Evolutionary conservation across 2,113 vertebrate species (phyloP), one percentile per base, ranked within the genome.

Genomic region (Carassius carassius): DNA sequence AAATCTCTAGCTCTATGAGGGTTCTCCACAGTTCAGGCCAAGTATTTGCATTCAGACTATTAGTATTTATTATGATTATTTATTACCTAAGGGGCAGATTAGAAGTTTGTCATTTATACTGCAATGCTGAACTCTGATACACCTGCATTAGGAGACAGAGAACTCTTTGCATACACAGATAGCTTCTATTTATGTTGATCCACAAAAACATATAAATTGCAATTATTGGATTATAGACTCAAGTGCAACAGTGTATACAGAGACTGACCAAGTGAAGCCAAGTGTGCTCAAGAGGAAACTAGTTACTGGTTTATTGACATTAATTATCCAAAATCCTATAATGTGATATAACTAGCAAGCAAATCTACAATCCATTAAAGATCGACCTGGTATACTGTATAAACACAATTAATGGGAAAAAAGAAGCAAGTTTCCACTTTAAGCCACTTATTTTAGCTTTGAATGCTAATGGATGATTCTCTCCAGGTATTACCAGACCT

Each of bases 291-390:
- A 32, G 75, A 78, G 47, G 16, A 58, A 17, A 10, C 44, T 23
- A 14, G 4, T 70, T 80, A 62, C 35, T 65, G n/a, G 54, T 41
- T 78, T 70, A 70, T 49, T 56, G 47, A 29, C 19, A 69, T 81
- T 37, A 25, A 69, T 81, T 81, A 44, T 67, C 25, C 17, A 70
- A 49, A 51, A 49, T 37, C 62, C 37, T 32, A 69, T 51, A 51
- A 69, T 51, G 4, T 0, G 60, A 81, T 19, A 8, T 5, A 81
- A 51, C 25, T 65, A 67, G 37, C 5, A 1, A 51, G 78, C 44
- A 65, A 69, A 81, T 81, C 78, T 69, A 69, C 37, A 65, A 81
- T 63, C 77, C 58, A 47, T 79, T 25, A 44, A 63, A 9, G 44
- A 75, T 44, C n/a, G 5, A 75, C 41, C 44, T 49, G 5, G 23